phyloP scores from a whole-genome alignment of 2,113 vertebrate genomes.

The Sapayoa aenigma region DNA sequence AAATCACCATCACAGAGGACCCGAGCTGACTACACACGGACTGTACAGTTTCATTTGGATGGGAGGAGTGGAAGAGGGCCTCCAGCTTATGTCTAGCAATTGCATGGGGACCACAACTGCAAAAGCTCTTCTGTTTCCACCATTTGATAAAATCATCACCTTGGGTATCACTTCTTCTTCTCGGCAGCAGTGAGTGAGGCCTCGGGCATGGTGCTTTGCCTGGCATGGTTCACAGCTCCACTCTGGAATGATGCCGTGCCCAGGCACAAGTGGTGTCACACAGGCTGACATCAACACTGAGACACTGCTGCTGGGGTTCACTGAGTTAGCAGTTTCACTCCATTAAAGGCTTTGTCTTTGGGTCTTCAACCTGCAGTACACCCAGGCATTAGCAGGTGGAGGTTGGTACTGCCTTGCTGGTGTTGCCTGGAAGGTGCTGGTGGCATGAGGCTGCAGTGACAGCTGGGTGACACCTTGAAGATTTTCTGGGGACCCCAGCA shows the following conservation, averaged over 20 bases:
- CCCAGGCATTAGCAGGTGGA: background rate
- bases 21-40: background rate
- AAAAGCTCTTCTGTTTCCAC: background rate
- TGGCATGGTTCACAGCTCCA: background rate
- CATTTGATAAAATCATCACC: background rate
- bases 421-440: background rate
- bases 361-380: background rate
- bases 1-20: background rate
- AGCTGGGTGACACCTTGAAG: background rate
- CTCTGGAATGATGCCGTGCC: background rate
- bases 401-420: background rate
- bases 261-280: background rate
- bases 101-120: background rate
- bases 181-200: background rate
- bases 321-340: background rate
- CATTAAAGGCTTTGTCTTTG: background rate
- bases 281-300: background rate
- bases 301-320: background rate
- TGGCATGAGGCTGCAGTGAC: background rate
- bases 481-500: background rate
- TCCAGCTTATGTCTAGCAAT: accelerated
- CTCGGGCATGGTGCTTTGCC: accelerated
- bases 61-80: background rate
- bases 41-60: background rate
- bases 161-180: background rate